These are phyloP conservation scores for Syndactyla subalaris DNA, from an alignment of 2,797 vertebrate genomes.

Conservation along the genomic window DNA sequence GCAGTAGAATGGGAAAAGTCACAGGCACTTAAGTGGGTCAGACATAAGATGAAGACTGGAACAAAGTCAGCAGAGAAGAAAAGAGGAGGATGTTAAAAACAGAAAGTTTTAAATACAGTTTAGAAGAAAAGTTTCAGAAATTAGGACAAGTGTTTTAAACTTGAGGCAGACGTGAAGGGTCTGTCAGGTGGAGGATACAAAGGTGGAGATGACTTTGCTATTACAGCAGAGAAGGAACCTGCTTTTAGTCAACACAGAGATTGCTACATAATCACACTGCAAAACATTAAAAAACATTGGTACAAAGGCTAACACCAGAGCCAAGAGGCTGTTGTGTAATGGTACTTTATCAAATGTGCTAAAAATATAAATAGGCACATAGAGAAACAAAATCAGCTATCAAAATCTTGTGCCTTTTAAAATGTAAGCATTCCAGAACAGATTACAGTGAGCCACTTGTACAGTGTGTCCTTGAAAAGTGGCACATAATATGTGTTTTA, in stretches of 20 bases:
- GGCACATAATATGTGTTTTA: neutral
- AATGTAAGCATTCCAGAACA: neutral
- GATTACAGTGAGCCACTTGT: neutral
- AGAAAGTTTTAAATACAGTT: neutral
- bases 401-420: slow-evolving; percentile 22
- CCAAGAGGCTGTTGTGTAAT: slow-evolving; percentile 7
- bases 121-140: slow-evolving; percentile 19
- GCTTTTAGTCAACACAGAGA: neutral
- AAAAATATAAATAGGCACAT: slow-evolving; percentile 10
- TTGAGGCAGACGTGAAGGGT: neutral
- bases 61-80: slow-evolving; percentile 49
- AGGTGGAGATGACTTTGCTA: neutral
- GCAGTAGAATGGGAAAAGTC: slow-evolving; percentile 30
- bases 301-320: neutral
- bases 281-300: neutral
- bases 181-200: neutral
- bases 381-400: slow-evolving; percentile 14
- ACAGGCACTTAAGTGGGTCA: slow-evolving; percentile 48
- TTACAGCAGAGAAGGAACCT: neutral
- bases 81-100: slow-evolving; percentile 27
- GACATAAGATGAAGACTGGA: slow-evolving; percentile 16
- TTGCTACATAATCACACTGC: neutral
- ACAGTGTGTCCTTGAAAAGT: neutral
- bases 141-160: slow-evolving; percentile 31
- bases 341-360: neutral